These are phyloP conservation scores for Tauraco erythrolophus DNA, from an alignment of 2,113 vertebrate genomes.

Conservation along the genomic window DNA sequence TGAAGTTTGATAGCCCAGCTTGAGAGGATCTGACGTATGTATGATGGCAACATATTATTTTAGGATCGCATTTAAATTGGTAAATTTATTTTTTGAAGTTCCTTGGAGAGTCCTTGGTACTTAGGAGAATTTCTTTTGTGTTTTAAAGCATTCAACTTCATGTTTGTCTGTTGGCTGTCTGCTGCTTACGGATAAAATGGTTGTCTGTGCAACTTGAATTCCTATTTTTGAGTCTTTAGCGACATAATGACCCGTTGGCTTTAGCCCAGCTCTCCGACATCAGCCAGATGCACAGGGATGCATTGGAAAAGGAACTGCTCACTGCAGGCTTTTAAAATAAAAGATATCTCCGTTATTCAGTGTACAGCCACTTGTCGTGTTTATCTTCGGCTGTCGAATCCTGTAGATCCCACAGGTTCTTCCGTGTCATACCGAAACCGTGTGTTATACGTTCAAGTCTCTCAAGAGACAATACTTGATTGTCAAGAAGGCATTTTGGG, in stretches of 20 bases:
- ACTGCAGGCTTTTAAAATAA: background rate
- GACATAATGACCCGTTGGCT: background rate
- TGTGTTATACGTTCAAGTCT: background rate
- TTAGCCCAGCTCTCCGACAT: background rate
- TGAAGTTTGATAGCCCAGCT: background rate
- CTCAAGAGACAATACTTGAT: background rate
- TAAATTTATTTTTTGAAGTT: background rate
- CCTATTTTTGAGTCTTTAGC: background rate
- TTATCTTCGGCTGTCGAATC: background rate
- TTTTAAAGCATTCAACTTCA: background rate
- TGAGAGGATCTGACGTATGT: background rate
- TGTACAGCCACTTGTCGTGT: background rate
- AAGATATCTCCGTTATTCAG: background rate
- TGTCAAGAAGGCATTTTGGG: background rate
- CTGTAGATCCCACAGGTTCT: background rate
- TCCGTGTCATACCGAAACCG: rapidly evolving
- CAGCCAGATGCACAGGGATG: background rate
- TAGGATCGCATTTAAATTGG: background rate
- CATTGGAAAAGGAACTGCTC: background rate
- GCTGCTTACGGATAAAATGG: background rate
- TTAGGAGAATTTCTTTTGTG: background rate
- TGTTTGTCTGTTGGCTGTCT: rapidly evolving
- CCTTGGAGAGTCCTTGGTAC: background rate
- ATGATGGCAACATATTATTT: background rate
- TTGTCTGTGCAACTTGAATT: background rate